phyloP scores from a whole-genome alignment of 2,113 vertebrate genomes.

The Ameiurus melas region DNA sequence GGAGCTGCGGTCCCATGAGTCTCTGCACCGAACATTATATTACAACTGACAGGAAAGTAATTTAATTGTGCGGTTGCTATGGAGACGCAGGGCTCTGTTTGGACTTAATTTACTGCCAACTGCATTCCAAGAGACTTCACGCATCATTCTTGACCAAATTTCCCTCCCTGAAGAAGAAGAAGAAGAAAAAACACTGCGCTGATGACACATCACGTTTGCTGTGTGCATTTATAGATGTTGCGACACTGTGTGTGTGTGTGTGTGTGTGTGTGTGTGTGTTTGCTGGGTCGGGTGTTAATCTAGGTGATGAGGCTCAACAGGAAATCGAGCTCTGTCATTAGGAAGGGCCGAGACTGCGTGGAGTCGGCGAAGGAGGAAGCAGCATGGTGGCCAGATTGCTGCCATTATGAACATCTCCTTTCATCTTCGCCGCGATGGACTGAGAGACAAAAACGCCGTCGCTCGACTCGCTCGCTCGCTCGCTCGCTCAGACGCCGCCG shows the following conservation, averaged over 20 bases:
- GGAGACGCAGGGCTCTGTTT: constrained; percentile 85
- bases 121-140: constrained; percentile 74
- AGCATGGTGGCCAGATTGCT: constrained; percentile 14
- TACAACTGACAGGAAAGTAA: constrained; percentile 88
- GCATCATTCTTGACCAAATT: constrained; percentile 66
- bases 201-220: not conserved
- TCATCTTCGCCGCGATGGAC: not conserved
- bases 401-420: constrained; percentile 18
- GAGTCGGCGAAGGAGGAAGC: constrained; percentile 8
- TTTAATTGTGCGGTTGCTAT: constrained; percentile 88
- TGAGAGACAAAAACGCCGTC: not conserved
- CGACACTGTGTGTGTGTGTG: not conserved
- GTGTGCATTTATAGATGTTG: not conserved
- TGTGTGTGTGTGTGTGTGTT: constrained; percentile 8
- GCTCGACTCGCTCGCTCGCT: not conserved
- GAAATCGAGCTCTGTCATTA: constrained; percentile 27
- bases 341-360: constrained; percentile 7
- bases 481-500: not conserved
- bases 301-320: constrained; percentile 20
- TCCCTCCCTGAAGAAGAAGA: constrained; percentile 50
- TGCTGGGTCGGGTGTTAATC: not conserved
- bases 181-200: constrained; percentile 61
- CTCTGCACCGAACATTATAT: constrained; percentile 84
- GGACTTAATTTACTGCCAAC: constrained; percentile 85
- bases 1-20: constrained; percentile 78